phyloP scores from a whole-genome alignment of 2,888 invertebrate genomes.

The Lissonota sp. region DNA sequence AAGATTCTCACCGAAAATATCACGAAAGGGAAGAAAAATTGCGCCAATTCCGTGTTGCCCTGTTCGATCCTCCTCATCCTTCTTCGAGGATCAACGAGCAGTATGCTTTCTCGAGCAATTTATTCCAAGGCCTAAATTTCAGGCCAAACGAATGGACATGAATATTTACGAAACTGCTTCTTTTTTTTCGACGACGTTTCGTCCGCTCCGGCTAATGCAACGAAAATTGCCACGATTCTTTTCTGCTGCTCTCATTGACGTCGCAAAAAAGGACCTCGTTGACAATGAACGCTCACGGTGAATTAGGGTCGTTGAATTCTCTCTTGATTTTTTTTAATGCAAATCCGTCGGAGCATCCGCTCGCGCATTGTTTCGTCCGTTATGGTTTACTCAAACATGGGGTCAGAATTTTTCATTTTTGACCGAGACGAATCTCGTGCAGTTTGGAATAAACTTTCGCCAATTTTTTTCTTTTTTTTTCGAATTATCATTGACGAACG shows the following conservation, averaged over 20 bases:
- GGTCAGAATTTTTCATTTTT: no score
- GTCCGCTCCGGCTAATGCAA: conserved; percentile 47
- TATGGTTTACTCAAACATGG: background rate
- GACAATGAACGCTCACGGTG: conserved; percentile 22
- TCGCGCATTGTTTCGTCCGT: conserved; percentile 50
- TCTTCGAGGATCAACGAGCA: conserved; percentile 13
- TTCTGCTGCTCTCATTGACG: conserved; percentile 29
- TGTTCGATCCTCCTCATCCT: background rate
- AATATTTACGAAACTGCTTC: conserved; percentile 50
- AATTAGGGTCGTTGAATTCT: conserved; percentile 57
- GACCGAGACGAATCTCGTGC: no score
- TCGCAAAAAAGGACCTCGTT: conserved; percentile 24
- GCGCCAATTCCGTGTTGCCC: conserved; percentile 3
- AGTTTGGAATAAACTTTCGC: no score
- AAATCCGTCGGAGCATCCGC: conserved; percentile 36
- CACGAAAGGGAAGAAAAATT: conserved; percentile 43
- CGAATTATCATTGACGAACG: no score
- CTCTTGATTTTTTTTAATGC: conserved; percentile 50
- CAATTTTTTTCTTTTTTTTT: no score
- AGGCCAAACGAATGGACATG: conserved; percentile 14
- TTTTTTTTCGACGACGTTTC: conserved; percentile 17
- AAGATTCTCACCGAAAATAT: conserved; percentile 48
- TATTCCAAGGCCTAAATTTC: background rate
- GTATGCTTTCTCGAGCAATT: conserved; percentile 1
- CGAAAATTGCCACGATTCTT: conserved; percentile 39